Percentiles rank a stretch among this genome's conserved stretches.
Conservation (phyloP, 2,888 invertebrate genomes). For the Leucophenga maculata region DNA sequence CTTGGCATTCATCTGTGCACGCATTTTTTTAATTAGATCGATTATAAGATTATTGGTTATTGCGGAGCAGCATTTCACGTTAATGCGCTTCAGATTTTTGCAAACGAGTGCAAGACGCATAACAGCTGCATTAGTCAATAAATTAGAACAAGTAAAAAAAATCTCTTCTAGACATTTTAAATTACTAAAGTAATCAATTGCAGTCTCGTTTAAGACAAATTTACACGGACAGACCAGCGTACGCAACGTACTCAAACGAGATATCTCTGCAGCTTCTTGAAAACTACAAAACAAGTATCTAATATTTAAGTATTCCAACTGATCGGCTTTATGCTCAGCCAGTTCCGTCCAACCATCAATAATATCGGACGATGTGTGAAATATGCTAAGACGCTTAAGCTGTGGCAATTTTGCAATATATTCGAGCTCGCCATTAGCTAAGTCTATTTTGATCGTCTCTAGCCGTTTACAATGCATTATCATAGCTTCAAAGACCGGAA, state of each 20-base stretch:
- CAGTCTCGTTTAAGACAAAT: constrained; percentile 3
- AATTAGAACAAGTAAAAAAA: not conserved
- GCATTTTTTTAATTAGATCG: constrained; percentile 38
- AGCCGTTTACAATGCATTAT: constrained; percentile 10
- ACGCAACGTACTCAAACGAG: constrained; percentile 31
- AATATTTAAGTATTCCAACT: constrained; percentile 38
- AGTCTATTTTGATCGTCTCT: constrained; percentile 36
- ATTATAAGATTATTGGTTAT: constrained; percentile 29
- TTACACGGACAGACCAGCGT: constrained; percentile 29
- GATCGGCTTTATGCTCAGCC: constrained; percentile 27
- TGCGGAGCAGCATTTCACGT: constrained; percentile 17
- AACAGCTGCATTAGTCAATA: constrained; percentile 27
- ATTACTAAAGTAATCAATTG: constrained; percentile 19
- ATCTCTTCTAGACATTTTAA: constrained; percentile 39
- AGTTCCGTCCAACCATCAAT: constrained; percentile 19
- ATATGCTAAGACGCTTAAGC: constrained; percentile 38
- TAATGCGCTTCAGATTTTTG: constrained; percentile 34
- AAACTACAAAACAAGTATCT: constrained; percentile 23
- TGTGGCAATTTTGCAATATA: constrained; percentile 43
- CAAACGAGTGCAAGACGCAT: constrained; percentile 40
- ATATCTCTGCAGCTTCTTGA: constrained; percentile 23
- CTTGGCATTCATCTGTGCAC: constrained; percentile 25
- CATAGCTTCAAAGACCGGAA: constrained; percentile 15
- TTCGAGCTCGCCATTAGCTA: constrained; percentile 20
- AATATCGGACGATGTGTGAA: not conserved